phyloP scores from a whole-genome alignment of 2,113 vertebrate species.

The Artemisiospiza belli region DNA sequence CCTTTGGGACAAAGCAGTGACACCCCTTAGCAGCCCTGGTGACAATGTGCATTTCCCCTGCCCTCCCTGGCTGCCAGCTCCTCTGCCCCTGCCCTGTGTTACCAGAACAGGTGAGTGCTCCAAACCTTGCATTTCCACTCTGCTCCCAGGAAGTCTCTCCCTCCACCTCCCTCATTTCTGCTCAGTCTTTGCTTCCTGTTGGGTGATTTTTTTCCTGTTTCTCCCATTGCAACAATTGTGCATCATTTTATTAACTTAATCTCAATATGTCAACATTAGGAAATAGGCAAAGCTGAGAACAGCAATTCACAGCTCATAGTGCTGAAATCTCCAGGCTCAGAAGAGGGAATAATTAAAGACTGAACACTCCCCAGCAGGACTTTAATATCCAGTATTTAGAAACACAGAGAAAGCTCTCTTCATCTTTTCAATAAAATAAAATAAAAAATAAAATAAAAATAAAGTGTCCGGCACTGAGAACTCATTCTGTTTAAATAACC shows the following conservation, averaged over 20 bases:
- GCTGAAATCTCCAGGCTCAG: not conserved
- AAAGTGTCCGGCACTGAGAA: not conserved
- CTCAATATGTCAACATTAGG: not conserved
- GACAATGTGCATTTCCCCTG: not conserved
- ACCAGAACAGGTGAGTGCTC: not conserved
- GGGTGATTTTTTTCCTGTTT: not conserved
- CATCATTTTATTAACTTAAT: not conserved
- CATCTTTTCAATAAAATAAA: not conserved
- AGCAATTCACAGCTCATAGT: not conserved
- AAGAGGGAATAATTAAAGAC: not conserved
- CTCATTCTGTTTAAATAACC: not conserved
- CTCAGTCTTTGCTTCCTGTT: not conserved
- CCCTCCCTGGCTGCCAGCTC: not conserved
- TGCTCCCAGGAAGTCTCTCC: not conserved
- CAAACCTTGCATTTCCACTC: not conserved
- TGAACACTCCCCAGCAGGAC: not conserved
- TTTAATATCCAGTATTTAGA: not conserved
- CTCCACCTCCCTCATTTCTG: not conserved
- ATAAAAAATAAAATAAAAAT: not conserved
- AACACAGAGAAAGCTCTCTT: not conserved
- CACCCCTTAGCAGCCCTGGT: not conserved
- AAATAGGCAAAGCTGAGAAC: not conserved
- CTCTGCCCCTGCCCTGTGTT: not conserved
- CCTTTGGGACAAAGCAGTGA: not conserved
- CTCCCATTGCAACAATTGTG: not conserved